Conservation (phyloP, 2,113 vertebrate genomes). For the Murina feae region DNA sequence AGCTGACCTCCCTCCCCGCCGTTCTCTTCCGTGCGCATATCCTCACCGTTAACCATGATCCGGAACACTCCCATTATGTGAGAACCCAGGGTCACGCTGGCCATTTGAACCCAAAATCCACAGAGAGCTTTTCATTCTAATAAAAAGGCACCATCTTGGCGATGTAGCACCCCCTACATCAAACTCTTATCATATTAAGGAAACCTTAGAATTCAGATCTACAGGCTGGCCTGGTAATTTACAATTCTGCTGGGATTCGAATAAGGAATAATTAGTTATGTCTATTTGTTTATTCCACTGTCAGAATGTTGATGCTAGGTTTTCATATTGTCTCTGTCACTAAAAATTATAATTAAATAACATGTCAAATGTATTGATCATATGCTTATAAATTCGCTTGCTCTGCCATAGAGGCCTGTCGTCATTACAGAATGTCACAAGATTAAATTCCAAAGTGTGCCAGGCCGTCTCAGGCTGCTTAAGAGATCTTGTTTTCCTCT, state of each 20-base stretch:
- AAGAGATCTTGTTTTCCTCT: slow-evolving; percentile 49
- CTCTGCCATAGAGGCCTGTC: slow-evolving; percentile 76
- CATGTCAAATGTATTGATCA: slow-evolving; percentile 86
- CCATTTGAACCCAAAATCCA: slow-evolving; percentile 89
- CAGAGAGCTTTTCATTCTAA: slow-evolving; percentile 91
- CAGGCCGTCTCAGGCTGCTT: slow-evolving; percentile 71
- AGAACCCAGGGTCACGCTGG: slow-evolving; percentile 72
- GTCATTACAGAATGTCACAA: slow-evolving; percentile 74
- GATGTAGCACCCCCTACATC: slow-evolving; percentile 89
- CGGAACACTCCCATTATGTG: background rate
- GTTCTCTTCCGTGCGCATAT: slow-evolving; percentile 38
- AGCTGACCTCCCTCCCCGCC: background rate
- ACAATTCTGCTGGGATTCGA: slow-evolving; percentile 85
- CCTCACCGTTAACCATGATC: slow-evolving; percentile 60
- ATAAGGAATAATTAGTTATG: slow-evolving; percentile 87
- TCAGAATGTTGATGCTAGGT: slow-evolving; percentile 89
- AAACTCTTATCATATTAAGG: slow-evolving; percentile 95
- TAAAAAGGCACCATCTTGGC: slow-evolving; percentile 91
- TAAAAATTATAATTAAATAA: slow-evolving; percentile 87
- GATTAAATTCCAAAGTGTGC: slow-evolving; percentile 81
- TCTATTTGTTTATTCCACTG: slow-evolving; percentile 90
- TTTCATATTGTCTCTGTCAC: slow-evolving; percentile 87
- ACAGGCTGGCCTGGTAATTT: slow-evolving; percentile 81
- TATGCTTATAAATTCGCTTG: slow-evolving; percentile 78
- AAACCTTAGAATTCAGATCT: slow-evolving; percentile 89